Base-by-base conservation (phyloP, 2,888 invertebrate species). In the Cynaeus angustus region DNA sequence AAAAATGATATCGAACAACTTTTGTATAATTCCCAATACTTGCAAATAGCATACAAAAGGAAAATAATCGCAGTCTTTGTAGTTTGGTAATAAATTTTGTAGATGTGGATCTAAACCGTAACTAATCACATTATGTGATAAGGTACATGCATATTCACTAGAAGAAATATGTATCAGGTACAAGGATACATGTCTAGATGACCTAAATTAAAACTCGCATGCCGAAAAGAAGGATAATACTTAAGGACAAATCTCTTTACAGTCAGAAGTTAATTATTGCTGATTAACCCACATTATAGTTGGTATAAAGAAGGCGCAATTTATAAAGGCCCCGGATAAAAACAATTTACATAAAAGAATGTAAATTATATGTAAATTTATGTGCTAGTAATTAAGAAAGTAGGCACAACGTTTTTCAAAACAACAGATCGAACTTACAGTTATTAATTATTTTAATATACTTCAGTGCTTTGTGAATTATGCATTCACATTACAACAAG, bases 121-220 rank as follows among this genome's bases (percentile, higher is more conserved):
- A 52, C 21, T 30, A 52, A 52, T 52, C n/a, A 52, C 33, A 30
- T 21, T 9, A 28, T 30, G 46, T 46, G 46, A 46, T 46, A 46
- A 46, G 46, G 4, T 9, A 26, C 52, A 52, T 52, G n/a, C 52
- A 52, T 52, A 43, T 12, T 12, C 46, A 14, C 46, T 21, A 26
- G 12, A 46, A 33, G 16, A 53, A 53, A 53, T 41, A 56, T 56
- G 56, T 56, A 56, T 53, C 14, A 56, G 10, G 43, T 16, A 8
- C 56, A 56, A 56, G 43, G 56, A 56, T 43, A 56, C 21, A 9
- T 10, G 10, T 26, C 28, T 13, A 12, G 16, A 41, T 43, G 41
- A 56, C 56, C 56, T 30, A n/a, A 56, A 56, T 53, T 56, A 43
- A 33, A 37, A 9, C 10, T 56, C 21, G 56, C 56, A 43, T 56